Evolutionary conservation across 2,797 vertebrate genomes (phyloP).

Genomic region (Momotus momota): DNA sequence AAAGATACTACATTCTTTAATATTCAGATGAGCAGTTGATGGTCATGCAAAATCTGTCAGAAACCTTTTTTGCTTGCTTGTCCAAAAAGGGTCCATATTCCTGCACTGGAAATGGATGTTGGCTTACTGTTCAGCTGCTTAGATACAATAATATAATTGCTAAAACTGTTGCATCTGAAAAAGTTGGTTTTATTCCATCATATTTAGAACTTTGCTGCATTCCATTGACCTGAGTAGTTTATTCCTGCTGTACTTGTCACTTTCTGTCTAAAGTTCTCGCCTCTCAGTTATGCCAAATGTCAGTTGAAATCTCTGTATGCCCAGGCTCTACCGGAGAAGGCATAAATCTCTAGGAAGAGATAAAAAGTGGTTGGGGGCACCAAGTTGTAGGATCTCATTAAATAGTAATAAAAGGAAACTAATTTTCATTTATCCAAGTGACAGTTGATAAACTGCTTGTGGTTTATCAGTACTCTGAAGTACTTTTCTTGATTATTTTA

Average conservation of each 20-base stretch:
- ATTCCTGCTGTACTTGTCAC: neutral
- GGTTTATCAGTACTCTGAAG: neutral
- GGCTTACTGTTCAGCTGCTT: neutral
- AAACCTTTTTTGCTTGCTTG: neutral
- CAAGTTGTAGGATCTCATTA: neutral
- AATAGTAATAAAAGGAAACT: neutral
- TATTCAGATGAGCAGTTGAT: neutral
- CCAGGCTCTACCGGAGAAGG: neutral
- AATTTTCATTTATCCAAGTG: neutral
- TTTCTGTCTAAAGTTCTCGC: neutral
- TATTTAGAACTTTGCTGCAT: neutral
- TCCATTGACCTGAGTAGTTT: neutral
- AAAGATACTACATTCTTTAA: neutral
- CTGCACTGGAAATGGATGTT: neutral
- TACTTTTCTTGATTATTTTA: neutral
- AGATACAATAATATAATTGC: neutral
- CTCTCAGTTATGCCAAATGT: neutral
- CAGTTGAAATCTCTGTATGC: neutral
- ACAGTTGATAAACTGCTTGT: neutral
- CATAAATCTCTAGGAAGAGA: neutral
- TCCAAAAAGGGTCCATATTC: neutral
- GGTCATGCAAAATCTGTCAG: neutral
- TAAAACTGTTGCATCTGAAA: neutral
- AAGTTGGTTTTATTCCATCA: neutral
- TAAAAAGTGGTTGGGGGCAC: neutral